Conservation (phyloP, 53 echinoderm and acorn worm species). For the Patiria pectinifera region DNA sequence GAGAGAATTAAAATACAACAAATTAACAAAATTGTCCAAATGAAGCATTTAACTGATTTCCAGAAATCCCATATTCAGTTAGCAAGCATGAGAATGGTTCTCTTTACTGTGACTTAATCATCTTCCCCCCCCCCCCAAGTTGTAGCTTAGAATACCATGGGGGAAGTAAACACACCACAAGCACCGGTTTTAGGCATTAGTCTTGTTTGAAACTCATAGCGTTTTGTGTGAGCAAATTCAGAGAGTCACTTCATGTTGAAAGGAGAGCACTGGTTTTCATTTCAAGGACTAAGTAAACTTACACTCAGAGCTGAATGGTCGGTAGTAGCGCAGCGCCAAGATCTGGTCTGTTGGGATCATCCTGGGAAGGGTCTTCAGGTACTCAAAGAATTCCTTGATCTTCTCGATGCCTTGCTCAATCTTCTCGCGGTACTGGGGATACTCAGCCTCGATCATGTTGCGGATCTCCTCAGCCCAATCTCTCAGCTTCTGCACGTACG, state of each 20-base stretch:
- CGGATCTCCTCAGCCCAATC: slow-evolving; percentile 32
- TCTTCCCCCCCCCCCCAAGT: no score
- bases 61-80: background rate
- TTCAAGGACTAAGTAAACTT: background rate
- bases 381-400: slow-evolving; percentile 70
- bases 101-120: background rate
- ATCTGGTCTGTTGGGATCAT: slow-evolving; percentile 45
- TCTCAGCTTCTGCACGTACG: slow-evolving; percentile 32
- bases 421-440: slow-evolving; percentile 53
- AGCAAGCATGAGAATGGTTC: background rate
- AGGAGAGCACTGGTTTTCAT: background rate
- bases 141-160: no score
- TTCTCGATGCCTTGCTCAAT: slow-evolving; percentile 67
- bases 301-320: slow-evolving; percentile 53
- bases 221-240: no score
- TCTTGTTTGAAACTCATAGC: no score
- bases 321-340: slow-evolving; percentile 54
- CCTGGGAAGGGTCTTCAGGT: slow-evolving; percentile 37
- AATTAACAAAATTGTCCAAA: background rate
- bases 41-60: background rate
- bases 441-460: slow-evolving; percentile 59
- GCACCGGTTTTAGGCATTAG: no score
- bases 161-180: no score
- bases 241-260: background rate
- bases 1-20: background rate